Evolutionary conservation across 2,888 invertebrate genomes (phyloP).

Genomic region (Trilocha varians): DNA sequence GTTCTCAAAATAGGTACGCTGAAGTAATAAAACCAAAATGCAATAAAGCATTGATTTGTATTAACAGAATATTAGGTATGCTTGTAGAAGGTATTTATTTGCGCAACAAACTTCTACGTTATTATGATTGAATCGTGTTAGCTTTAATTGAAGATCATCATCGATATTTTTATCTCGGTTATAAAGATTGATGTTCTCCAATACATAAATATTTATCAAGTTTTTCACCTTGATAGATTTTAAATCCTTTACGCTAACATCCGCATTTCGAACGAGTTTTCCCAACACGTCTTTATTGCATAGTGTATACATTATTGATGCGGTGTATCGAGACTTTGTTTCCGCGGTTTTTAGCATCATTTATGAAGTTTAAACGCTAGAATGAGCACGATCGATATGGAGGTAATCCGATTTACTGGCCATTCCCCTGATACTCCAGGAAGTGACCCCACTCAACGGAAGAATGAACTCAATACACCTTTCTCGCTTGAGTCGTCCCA

Average conservation of each 20-base stretch:
- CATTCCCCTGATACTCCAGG: conserved; percentile 44
- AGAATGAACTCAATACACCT: conserved; percentile 48
- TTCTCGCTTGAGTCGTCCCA: conserved; percentile 22
- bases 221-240: conserved; percentile 1
- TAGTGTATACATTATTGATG: conserved; percentile 1
- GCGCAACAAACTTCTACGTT: too few species aligned
- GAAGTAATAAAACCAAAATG: too few species aligned
- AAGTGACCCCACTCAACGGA: conserved; percentile 54
- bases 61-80: too few species aligned
- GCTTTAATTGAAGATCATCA: neutral
- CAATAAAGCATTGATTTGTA: too few species aligned
- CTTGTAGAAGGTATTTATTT: too few species aligned
- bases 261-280: conserved; percentile 5
- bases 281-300: conserved; percentile 2
- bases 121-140: too few species aligned
- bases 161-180: neutral
- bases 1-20: too few species aligned
- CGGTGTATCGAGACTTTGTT: conserved; percentile 2
- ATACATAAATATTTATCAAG: neutral
- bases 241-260: neutral
- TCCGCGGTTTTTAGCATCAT: conserved; percentile 1
- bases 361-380: conserved; percentile 23
- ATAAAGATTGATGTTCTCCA: neutral
- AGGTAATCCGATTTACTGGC: conserved; percentile 50
- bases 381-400: conserved; percentile 39